Evolutionary conservation across 2,113 vertebrate species (phyloP).

Genomic region (Neogale vison): DNA sequence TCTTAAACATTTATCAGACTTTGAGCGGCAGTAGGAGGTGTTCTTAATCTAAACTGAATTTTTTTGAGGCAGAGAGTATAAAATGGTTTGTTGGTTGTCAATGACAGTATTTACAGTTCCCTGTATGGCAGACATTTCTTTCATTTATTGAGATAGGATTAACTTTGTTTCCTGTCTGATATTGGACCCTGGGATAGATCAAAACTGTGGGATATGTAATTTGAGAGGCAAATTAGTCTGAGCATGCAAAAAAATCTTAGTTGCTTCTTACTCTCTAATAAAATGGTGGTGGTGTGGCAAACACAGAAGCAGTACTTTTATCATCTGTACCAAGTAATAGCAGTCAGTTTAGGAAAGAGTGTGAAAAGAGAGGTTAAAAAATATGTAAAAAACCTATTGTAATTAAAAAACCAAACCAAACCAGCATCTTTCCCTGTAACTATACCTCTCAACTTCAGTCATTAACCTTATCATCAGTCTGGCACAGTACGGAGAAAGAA

Average conservation of each 20-base stretch:
- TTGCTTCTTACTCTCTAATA: neutral
- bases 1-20: neutral
- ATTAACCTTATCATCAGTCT: neutral
- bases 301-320: neutral
- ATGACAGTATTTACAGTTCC: slow-evolving; percentile 4
- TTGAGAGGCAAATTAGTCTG: neutral
- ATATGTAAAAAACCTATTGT: neutral
- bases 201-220: neutral
- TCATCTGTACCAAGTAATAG: neutral
- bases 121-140: neutral
- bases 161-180: neutral
- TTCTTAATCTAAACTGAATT: neutral
- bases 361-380: neutral
- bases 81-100: neutral
- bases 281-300: neutral
- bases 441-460: neutral
- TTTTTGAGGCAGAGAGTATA: neutral
- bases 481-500: neutral
- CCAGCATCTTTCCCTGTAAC: neutral
- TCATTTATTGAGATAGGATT: neutral
- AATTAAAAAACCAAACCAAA: neutral
- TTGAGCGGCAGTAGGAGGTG: neutral
- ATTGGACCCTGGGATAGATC: neutral
- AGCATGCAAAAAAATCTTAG: neutral
- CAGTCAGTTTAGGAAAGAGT: neutral